phyloP scores from a whole-genome alignment of 2,797 vertebrate species.

The Melanotaenia nigrans region DNA sequence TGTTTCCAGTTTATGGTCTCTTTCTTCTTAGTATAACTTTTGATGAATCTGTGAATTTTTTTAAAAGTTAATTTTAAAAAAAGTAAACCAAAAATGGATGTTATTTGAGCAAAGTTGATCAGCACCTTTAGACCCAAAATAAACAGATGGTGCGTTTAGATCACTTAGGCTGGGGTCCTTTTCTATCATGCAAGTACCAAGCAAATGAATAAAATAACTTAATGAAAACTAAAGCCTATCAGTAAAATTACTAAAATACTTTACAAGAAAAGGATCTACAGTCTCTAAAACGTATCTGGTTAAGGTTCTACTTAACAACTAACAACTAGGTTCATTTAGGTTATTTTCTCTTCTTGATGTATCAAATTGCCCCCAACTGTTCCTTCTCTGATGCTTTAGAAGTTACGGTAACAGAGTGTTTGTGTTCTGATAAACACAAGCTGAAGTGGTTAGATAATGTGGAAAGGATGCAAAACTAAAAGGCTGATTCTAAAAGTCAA shows the following conservation, averaged over 20 bases:
- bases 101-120: not conserved
- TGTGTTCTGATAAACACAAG: slow-evolving; percentile 43
- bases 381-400: not conserved
- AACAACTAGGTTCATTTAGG: slow-evolving; percentile 1
- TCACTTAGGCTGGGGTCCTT: not conserved
- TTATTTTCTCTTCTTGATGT: slow-evolving; percentile 43
- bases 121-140: too few relatives aligned
- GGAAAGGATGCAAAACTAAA: slow-evolving; percentile 21
- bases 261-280: not conserved
- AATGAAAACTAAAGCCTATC: too few relatives aligned
- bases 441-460: slow-evolving; percentile 38
- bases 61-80: too few relatives aligned
- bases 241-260: not conserved
- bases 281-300: not conserved
- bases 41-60: too few relatives aligned
- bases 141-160: too few relatives aligned
- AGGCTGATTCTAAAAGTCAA: slow-evolving; percentile 36
- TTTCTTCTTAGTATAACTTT: too few relatives aligned
- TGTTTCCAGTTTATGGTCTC: not conserved
- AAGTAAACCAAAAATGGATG: not conserved
- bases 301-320: not conserved
- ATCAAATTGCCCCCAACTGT: slow-evolving; percentile 28
- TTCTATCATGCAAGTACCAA: not conserved
- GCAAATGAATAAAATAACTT: not conserved
- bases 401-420: slow-evolving; percentile 39